phyloP scores from a whole-genome alignment of 92 coral and sea anemone genomes.

The Siderastrea radians region DNA sequence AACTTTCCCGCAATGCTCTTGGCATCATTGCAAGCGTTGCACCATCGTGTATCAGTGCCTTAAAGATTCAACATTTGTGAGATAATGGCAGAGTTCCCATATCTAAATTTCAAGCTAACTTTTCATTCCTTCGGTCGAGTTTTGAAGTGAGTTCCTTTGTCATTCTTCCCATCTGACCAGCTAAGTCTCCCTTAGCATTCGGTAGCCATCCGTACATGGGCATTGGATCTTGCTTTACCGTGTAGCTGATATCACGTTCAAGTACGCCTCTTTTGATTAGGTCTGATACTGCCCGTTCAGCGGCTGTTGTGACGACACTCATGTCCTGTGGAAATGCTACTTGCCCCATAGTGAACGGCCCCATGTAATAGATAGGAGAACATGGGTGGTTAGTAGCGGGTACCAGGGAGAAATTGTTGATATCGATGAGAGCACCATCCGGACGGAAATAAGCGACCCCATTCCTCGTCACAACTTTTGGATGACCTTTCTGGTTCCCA shows the following conservation, averaged over 20 bases:
- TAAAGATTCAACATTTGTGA: no score
- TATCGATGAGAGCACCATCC: slow-evolving; percentile 44
- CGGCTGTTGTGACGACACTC: slow-evolving; percentile 49
- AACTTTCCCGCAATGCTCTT: no score
- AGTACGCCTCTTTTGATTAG: slow-evolving; percentile 38
- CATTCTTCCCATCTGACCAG: slow-evolving; percentile 30
- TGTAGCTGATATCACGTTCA: slow-evolving; percentile 13
- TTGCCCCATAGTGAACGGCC: slow-evolving; percentile 42
- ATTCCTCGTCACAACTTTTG: slow-evolving; percentile 33
- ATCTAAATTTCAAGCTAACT: no score
- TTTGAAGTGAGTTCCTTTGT: slow-evolving; percentile 16
- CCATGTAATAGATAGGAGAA: slow-evolving; percentile 62
- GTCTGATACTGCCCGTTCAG: slow-evolving; percentile 39
- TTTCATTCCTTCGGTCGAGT: no score
- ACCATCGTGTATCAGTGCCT: no score
- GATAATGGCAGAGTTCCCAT: no score
- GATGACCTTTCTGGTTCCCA: slow-evolving; percentile 10
- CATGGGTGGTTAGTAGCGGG: neutral
- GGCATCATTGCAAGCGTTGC: no score
- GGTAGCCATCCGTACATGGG: slow-evolving; percentile 44
- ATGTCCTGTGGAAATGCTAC: slow-evolving; percentile 50
- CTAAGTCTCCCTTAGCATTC: slow-evolving; percentile 35
- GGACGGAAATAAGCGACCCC: slow-evolving; percentile 47
- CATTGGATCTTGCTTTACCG: slow-evolving; percentile 24
- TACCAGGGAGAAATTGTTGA: slow-evolving; percentile 47